Evolutionary conservation across 2,113 vertebrate species (phyloP).

Genomic region (Microcebus murinus): DNA sequence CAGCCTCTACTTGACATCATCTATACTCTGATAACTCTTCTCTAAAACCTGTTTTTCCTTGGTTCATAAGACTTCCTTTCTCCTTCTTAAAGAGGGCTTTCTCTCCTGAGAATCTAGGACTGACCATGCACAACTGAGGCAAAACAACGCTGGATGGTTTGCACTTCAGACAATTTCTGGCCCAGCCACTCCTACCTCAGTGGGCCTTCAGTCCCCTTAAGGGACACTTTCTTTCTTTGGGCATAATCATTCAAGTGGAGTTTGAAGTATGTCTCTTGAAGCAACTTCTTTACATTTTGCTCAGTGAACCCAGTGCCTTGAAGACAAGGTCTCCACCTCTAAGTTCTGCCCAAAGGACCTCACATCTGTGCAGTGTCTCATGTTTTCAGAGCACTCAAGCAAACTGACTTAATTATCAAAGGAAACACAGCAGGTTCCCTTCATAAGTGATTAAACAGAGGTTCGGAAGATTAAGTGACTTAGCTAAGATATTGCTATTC

Average conservation of each 20-base stretch:
- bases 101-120: neutral
- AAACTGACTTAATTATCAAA: neutral
- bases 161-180: neutral
- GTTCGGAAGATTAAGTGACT: neutral
- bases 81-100: neutral
- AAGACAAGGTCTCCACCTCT: neutral
- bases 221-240: neutral
- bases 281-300: neutral
- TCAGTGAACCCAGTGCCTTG: neutral
- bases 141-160: neutral
- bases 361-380: neutral
- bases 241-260: neutral
- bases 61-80: neutral
- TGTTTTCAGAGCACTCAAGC: neutral
- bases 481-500: neutral
- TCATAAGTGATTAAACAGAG: neutral
- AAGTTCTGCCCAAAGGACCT: neutral
- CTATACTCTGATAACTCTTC: neutral
- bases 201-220: neutral
- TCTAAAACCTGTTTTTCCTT: neutral
- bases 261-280: neutral
- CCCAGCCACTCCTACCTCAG: neutral
- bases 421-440: neutral
- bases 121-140: neutral
- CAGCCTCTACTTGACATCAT: neutral